Percentiles rank a stretch among this genome's conserved stretches.
Conservation (phyloP, 1,140 invertebrate species). For the Caenorhabditis latens region DNA sequence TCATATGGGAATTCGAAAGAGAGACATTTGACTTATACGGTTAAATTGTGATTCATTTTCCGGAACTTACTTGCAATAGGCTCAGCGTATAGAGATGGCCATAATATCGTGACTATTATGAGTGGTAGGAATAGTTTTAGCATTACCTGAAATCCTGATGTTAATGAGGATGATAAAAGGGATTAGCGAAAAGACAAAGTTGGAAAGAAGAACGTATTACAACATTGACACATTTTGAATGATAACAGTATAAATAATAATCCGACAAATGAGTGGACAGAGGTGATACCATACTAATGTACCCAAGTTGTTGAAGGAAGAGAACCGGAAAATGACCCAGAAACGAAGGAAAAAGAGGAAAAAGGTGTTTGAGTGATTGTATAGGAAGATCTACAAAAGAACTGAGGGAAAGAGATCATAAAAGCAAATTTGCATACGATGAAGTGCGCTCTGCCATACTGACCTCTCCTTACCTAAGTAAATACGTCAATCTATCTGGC, state of each 20-base stretch:
- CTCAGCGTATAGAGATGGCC: neutral
- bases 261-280: neutral
- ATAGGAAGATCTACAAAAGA: conserved; percentile 4
- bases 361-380: conserved; percentile 9
- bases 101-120: neutral
- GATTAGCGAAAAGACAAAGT: neutral
- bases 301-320: neutral
- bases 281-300: neutral
- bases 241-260: conserved; percentile 1
- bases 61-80: conserved; percentile 35
- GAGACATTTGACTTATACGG: neutral
- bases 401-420: conserved; percentile 46
- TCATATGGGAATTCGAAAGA: conserved; percentile 33
- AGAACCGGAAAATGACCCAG: neutral
- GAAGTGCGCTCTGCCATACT: conserved; percentile 39
- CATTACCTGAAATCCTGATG: conserved; percentile 28
- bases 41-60: conserved; percentile 26
- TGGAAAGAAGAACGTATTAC: neutral
- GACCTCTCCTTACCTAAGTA: conserved; percentile 23
- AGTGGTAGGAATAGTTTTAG: neutral
- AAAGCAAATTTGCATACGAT: conserved; percentile 54
- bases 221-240: neutral
- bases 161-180: neutral
- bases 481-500: conserved; percentile 41
- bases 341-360: neutral